Evolutionary conservation across 1,140 invertebrate species (phyloP), one percentile per base, ranked within the genome.

Genomic region (Drosophila kohkoa): DNA sequence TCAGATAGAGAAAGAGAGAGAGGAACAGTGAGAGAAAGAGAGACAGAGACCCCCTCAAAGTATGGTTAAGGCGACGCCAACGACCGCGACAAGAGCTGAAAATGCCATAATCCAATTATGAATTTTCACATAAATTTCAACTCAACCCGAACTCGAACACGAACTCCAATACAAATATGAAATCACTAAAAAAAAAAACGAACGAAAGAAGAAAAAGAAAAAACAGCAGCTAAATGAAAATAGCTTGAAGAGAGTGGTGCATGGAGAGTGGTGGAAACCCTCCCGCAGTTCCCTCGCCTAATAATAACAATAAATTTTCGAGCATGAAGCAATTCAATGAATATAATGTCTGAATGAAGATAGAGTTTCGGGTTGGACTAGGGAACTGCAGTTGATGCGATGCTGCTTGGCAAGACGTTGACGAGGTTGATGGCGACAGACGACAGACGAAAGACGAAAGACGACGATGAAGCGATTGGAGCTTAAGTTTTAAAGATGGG

Each of bases 51-150:
- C 83, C 74, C 83, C 81, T 83, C 67, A 54, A 51, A 59, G 48
- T 70, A 25, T n/a, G 60, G 49, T 38, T 41, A 64, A 52, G 75
- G 67, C 76, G 67, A 59, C 28, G 55, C 57, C 77, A 80, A 70
- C 81, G 86, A 83, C 83, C 83, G 69, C 83, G 69, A 60, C 71
- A 71, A 85, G 68, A 83, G 59, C 79, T 82, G 63, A 75, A 79
- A 86, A 79, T 79, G 79, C 83, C 83, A 89, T 89, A 88, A 88
- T 88, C 85, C 80, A 88, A 88, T 88, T 88, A 88, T 88, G 83
- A 83, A 85, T 88, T 88, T 88, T 88, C 83, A 89, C 83, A 88
- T 88, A 78, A 88, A 88, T 88, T 89, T 80, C 52, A 77, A 86
- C 71, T 54, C 82, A 79, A 75, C 67, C 65, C 69, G 64, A 59